A percentile compares a stretch with the other conserved stretches of the same genome.
phyloP scores from a whole-genome alignment of 2,888 invertebrate genomes.

The Notodonta dromedarius region DNA sequence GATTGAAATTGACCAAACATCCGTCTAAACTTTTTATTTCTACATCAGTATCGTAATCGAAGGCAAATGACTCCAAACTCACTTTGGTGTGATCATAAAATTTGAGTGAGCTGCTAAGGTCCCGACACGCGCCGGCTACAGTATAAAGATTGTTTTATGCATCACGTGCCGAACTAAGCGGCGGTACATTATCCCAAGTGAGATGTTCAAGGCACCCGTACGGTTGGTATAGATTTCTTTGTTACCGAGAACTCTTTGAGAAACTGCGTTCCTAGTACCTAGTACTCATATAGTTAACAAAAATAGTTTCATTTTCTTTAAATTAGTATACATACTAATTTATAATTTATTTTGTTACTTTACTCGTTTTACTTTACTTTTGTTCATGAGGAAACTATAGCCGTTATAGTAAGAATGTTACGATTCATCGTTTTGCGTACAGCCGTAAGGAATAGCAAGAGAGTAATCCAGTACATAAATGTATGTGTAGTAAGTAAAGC shows the following conservation, averaged over 20 bases:
- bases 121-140: conserved; percentile 32
- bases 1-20: neutral
- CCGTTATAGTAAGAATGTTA: too few relatives aligned
- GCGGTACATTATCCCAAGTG: conserved; percentile 51
- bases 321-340: too few relatives aligned
- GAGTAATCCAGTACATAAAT: too few relatives aligned
- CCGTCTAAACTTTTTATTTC: neutral
- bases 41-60: conserved; percentile 3
- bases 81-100: conserved; percentile 17
- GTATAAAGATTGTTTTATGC: conserved; percentile 56
- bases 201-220: conserved; percentile 20
- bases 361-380: too few relatives aligned
- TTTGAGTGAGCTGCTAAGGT: conserved; percentile 39
- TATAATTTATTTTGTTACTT: too few relatives aligned
- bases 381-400: too few relatives aligned
- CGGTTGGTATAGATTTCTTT: neutral
- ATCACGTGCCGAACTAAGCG: conserved; percentile 63
- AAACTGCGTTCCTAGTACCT: neutral
- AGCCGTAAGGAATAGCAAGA: too few relatives aligned
- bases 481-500: too few relatives aligned
- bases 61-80: neutral
- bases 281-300: too few relatives aligned
- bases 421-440: too few relatives aligned
- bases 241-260: neutral
- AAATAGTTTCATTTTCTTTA: too few relatives aligned